These are phyloP conservation scores for Cotesia vestalis DNA, from an alignment of 1,140 invertebrate species.

Conservation along the genomic window DNA sequence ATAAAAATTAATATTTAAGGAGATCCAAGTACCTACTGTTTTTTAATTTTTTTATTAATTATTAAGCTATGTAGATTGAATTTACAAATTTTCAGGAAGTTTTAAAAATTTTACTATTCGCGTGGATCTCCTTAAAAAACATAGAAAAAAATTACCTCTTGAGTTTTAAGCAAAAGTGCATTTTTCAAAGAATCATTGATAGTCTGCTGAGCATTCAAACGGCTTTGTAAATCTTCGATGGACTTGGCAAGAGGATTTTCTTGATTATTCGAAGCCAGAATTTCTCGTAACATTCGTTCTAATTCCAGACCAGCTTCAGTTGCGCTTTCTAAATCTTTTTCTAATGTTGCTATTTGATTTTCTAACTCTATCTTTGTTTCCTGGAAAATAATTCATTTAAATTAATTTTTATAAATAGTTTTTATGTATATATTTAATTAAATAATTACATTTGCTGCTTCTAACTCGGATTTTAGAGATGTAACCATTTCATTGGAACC, in stretches of 20 bases:
- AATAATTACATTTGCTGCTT: slow-evolving; percentile 48
- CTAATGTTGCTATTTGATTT: slow-evolving; percentile 69
- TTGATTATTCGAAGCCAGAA: slow-evolving; percentile 69
- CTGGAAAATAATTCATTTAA: slow-evolving; percentile 39
- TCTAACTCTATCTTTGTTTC: slow-evolving; percentile 64
- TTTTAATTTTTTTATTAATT: too few relatives aligned
- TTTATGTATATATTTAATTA: too few relatives aligned
- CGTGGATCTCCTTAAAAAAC: not conserved
- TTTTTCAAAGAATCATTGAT: slow-evolving; percentile 62
- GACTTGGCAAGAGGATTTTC: slow-evolving; percentile 71
- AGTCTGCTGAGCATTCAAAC: slow-evolving; percentile 71
- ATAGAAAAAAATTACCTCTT: slow-evolving; percentile 59
- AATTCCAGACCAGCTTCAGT: slow-evolving; percentile 73
- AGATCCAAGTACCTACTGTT: too few relatives aligned
- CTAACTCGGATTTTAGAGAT: slow-evolving; percentile 58
- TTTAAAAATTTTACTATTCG: slow-evolving; percentile 5
- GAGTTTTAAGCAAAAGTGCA: slow-evolving; percentile 61
- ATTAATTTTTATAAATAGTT: too few relatives aligned
- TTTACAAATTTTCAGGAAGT: too few relatives aligned
- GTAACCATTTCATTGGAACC: slow-evolving; percentile 75
- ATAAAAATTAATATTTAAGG: slow-evolving; percentile 28
- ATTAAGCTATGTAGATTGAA: too few relatives aligned
- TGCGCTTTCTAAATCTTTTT: slow-evolving; percentile 73
- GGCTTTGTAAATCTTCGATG: slow-evolving; percentile 71
- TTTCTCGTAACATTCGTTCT: slow-evolving; percentile 73